phyloP scores from a whole-genome alignment of 35 echinoderm and acorn worm species.

The Apostichopus japonicus region DNA sequence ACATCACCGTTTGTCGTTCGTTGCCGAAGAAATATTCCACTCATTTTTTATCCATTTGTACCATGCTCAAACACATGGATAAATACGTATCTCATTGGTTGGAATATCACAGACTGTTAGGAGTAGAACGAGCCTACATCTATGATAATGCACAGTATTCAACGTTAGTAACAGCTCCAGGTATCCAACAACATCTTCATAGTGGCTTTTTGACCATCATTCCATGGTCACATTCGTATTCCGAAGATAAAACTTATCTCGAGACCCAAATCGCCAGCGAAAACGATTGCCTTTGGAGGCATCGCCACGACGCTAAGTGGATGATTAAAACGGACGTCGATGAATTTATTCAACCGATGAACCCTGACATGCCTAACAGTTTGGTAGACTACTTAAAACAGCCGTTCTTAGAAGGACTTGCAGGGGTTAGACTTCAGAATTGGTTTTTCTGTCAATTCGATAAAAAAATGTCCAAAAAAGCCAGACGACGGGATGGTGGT shows the following conservation, averaged over 20 bases:
- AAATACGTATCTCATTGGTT: conserved; percentile 76
- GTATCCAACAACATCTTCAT: conserved; percentile 38
- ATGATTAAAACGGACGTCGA: conserved; percentile 92
- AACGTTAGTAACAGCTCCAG: conserved; percentile 30
- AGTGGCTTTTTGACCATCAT: conserved; percentile 83
- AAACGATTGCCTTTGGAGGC: conserved; percentile 82
- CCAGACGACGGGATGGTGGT: neutral
- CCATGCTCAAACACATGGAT: conserved; percentile 90
- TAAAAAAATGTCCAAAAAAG: conserved; percentile 20
- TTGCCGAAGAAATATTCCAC: conserved; percentile 45
- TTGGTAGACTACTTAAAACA: conserved; percentile 51
- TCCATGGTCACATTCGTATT: conserved; percentile 77
- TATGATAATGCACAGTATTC: conserved; percentile 72
- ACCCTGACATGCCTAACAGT: conserved; percentile 8
- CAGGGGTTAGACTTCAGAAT: conserved; percentile 70
- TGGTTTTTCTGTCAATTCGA: conserved; percentile 67
- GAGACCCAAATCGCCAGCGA: conserved; percentile 85
- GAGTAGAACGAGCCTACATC: conserved; percentile 87
- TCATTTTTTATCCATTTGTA: conserved; percentile 77
- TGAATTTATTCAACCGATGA: conserved; percentile 85
- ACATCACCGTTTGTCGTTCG: conserved; percentile 65
- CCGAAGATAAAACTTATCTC: conserved; percentile 79
- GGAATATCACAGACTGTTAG: conserved; percentile 71
- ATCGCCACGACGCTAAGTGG: conserved; percentile 64
- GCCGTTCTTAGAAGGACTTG: conserved; percentile 19